A percentile compares a stretch with the other conserved stretches of the same genome.
These are phyloP conservation scores for Alcis repandata DNA, from an alignment of 2,888 invertebrate species.

Conservation along the genomic window DNA sequence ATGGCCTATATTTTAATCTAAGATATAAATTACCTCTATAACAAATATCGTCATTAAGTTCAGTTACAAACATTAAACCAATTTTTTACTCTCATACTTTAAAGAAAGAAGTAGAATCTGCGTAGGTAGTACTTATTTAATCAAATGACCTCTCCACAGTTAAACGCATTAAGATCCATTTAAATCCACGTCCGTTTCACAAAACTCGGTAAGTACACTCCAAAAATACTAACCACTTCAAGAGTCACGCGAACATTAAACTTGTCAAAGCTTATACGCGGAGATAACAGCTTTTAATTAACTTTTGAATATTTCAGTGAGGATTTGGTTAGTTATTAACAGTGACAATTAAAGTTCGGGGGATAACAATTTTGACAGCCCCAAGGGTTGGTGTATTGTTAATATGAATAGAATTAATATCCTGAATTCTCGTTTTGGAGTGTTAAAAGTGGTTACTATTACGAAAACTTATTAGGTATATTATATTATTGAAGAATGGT, in stretches of 20 bases:
- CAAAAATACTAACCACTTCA: slow-evolving; percentile 17
- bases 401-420: slow-evolving; percentile 9
- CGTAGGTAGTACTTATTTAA: no score
- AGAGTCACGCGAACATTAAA: slow-evolving; percentile 11
- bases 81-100: no score
- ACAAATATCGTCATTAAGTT: no score
- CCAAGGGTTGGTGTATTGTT: slow-evolving; percentile 17
- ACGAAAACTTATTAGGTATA: no score
- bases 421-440: slow-evolving; percentile 6
- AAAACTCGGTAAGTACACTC: neutral
- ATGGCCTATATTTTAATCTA: no score
- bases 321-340: slow-evolving; percentile 27
- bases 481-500: no score
- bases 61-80: no score
- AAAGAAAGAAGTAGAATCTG: no score
- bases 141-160: neutral
- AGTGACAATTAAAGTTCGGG: slow-evolving; percentile 30
- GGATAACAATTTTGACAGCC: slow-evolving; percentile 25
- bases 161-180: slow-evolving; percentile 15
- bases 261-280: slow-evolving; percentile 26
- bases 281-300: slow-evolving; percentile 33
- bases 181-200: slow-evolving; percentile 5
- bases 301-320: slow-evolving; percentile 34
- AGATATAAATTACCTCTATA: no score
- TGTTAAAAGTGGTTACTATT: neutral